Evolutionary conservation across 2,888 invertebrate species (phyloP).

Genomic region (Malthinus seriepunctatus): DNA sequence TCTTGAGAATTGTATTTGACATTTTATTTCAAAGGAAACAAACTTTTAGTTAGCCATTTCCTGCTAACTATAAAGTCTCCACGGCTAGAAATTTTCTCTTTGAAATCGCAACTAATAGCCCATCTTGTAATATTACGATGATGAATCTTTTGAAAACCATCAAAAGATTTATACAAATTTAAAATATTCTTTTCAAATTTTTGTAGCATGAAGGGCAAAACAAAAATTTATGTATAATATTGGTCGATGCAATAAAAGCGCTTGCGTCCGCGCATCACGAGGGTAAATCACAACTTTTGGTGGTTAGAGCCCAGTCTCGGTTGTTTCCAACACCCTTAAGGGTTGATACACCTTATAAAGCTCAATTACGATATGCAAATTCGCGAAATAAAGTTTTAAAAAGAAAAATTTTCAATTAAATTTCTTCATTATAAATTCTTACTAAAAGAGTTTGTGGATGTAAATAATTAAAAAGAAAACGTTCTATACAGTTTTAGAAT

Average conservation of each 20-base stretch:
- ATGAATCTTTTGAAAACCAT: background rate
- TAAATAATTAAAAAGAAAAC: background rate
- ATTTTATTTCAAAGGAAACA: too few species aligned
- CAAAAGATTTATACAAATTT: background rate
- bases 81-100: too few species aligned
- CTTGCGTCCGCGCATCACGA: slow-evolving; percentile 35
- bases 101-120: too few species aligned
- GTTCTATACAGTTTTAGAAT: background rate
- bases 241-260: slow-evolving; percentile 30
- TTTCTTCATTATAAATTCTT: too few species aligned
- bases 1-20: too few species aligned
- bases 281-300: slow-evolving; percentile 39
- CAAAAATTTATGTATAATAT: slow-evolving; percentile 18
- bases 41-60: too few species aligned
- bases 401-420: too few species aligned
- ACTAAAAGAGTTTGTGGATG: too few species aligned
- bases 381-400: slow-evolving; percentile 14
- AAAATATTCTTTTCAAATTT: background rate
- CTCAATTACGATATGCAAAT: slow-evolving; percentile 31
- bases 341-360: slow-evolving; percentile 29
- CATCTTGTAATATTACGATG: too few species aligned
- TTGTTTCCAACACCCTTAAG: slow-evolving; percentile 33
- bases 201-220: slow-evolving; percentile 8
- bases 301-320: slow-evolving; percentile 37
- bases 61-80: too few species aligned